Evolutionary conservation across 2,113 vertebrate species (phyloP).

Genomic region (Sterna hirundo): DNA sequence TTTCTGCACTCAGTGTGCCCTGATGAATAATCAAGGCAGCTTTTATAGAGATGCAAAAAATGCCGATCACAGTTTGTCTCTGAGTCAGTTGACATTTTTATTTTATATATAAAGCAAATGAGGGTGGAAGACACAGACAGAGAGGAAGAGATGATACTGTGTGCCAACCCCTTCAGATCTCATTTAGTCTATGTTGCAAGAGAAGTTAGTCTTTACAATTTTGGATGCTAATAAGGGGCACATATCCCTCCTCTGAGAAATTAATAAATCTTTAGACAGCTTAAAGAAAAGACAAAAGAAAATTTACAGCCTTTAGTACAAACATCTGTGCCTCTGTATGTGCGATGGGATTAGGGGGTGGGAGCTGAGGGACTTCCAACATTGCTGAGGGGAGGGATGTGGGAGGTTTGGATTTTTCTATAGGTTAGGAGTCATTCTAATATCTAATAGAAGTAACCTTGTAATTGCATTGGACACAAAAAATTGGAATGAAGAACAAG

Average conservation of each 20-base stretch:
- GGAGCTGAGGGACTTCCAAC: not conserved
- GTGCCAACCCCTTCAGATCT: slow-evolving; percentile 10
- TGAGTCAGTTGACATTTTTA: slow-evolving; percentile 48
- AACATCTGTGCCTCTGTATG: not conserved
- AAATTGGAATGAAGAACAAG: not conserved
- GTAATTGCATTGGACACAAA: not conserved
- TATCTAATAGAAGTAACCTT: not conserved
- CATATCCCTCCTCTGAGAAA: not conserved
- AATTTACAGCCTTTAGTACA: not conserved
- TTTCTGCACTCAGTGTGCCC: not conserved
- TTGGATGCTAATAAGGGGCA: not conserved
- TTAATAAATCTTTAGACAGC: not conserved
- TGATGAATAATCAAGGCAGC: slow-evolving; percentile 40
- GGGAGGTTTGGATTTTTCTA: not conserved
- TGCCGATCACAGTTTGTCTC: slow-evolving; percentile 30
- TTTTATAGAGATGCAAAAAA: not conserved
- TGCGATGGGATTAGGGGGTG: not conserved
- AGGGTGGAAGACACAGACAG: slow-evolving; percentile 28
- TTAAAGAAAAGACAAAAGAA: not conserved
- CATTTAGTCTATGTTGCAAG: not conserved
- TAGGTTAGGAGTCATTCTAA: not conserved
- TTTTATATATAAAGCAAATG: slow-evolving; percentile 42
- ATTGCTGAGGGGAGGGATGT: not conserved
- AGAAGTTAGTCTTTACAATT: not conserved
- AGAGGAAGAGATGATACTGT: slow-evolving; percentile 14